Conservation (phyloP, 1,140 invertebrate species). For the Atta texana region DNA sequence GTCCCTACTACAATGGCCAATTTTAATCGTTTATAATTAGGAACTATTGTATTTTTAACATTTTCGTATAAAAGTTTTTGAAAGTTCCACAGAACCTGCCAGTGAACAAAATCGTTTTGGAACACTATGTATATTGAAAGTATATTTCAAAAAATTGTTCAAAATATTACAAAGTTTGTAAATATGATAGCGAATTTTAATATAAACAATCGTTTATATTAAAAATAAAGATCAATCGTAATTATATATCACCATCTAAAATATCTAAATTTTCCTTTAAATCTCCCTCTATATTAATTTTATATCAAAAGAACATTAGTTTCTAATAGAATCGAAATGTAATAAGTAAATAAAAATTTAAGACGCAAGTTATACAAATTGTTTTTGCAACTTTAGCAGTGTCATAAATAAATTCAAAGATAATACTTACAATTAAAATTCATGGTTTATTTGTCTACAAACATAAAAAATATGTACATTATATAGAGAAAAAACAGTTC, state of each 20-base stretch:
- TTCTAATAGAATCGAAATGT: background rate
- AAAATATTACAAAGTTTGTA: background rate
- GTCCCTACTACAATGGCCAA: no score
- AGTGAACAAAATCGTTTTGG: no score
- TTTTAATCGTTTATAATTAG: no score
- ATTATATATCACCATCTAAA: background rate
- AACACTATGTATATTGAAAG: background rate
- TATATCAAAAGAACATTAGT: background rate
- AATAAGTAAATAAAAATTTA: background rate
- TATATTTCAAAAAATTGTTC: background rate
- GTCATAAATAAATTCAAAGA: background rate
- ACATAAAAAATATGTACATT: background rate
- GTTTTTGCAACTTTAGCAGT: background rate
- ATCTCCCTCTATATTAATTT: background rate
- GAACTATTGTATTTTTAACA: no score
- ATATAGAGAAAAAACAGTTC: no score
- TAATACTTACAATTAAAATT: background rate
- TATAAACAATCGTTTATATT: background rate
- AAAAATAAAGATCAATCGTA: background rate
- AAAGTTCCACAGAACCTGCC: no score
- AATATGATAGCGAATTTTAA: background rate
- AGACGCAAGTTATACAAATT: conserved; percentile 5
- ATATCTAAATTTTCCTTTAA: background rate
- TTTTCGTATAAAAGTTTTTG: no score
- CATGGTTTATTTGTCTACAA: background rate